Evolutionary conservation across 2,797 vertebrate species (phyloP).

Genomic region (Sebastes umbrosus): DNA sequence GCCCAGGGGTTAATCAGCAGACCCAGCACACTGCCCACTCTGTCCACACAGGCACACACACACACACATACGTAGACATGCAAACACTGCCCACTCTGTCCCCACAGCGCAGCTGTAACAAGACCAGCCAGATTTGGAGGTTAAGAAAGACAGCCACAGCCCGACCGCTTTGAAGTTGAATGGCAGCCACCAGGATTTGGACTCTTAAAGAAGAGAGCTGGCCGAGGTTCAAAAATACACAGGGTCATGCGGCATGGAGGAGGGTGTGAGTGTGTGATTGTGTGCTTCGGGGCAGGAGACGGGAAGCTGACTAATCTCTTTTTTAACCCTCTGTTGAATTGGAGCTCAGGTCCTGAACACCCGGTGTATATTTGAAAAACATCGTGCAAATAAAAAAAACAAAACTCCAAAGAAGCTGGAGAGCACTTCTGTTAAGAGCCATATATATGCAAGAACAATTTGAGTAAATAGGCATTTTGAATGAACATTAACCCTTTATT

Average conservation of each 20-base stretch:
- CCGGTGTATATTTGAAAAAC: slow-evolving; percentile 6
- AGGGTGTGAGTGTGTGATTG: slow-evolving; percentile 56
- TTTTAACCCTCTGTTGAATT: slow-evolving; percentile 65
- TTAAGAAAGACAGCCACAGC: slow-evolving; percentile 78
- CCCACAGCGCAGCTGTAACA: slow-evolving; percentile 76
- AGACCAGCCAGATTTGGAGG: slow-evolving; percentile 81
- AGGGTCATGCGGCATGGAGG: slow-evolving; percentile 67
- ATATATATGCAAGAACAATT: slow-evolving; percentile 55
- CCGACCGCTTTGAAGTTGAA: slow-evolving; percentile 81
- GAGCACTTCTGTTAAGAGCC: slow-evolving; percentile 27
- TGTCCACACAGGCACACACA: slow-evolving; percentile 52
- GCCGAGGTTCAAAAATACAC: slow-evolving; percentile 70
- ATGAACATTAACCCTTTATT: slow-evolving; percentile 78
- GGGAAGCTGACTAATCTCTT: slow-evolving; percentile 76
- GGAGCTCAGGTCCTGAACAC: slow-evolving; percentile 30
- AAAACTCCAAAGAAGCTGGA: not conserved
- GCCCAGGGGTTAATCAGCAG: slow-evolving; percentile 87
- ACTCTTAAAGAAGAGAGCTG: slow-evolving; percentile 73
- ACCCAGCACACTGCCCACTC: slow-evolving; percentile 81
- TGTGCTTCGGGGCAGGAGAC: slow-evolving; percentile 56
- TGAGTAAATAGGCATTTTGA: slow-evolving; percentile 73
- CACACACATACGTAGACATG: slow-evolving; percentile 35
- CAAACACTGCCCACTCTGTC: slow-evolving; percentile 83
- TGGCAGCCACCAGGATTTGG: slow-evolving; percentile 76
- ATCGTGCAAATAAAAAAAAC: slow-evolving; percentile 8